phyloP scores from a whole-genome alignment of 2,113 vertebrate genomes.

The Zosterops hypoxanthus region DNA sequence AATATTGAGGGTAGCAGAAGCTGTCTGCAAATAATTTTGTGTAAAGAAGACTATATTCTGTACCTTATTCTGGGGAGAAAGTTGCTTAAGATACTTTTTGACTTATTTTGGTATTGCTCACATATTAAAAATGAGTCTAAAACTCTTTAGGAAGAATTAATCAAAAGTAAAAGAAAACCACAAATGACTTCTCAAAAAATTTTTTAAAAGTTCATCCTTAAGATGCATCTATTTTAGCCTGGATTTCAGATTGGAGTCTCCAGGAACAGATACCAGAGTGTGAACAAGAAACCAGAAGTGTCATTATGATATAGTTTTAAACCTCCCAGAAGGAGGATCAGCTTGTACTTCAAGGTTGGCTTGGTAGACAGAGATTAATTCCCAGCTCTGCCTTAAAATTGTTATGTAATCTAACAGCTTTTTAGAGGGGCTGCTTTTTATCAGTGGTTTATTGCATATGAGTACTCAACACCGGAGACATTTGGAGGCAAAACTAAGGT shows the following conservation, averaged over 20 bases:
- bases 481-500: not conserved
- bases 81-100: not conserved
- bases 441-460: not conserved
- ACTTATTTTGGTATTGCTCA: not conserved
- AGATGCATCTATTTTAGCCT: not conserved
- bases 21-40: rapidly evolving
- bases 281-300: not conserved
- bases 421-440: not conserved
- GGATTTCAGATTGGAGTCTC: not conserved
- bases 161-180: not conserved
- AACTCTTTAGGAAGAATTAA: not conserved
- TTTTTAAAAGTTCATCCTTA: not conserved
- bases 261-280: not conserved
- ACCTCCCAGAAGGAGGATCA: not conserved
- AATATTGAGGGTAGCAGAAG: not conserved
- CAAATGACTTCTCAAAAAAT: not conserved
- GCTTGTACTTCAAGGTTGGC: not conserved
- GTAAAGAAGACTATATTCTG: not conserved
- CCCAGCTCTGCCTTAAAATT: not conserved
- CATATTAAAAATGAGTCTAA: not conserved
- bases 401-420: not conserved
- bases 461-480: not conserved
- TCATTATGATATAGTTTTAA: not conserved
- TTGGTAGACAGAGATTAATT: not conserved
- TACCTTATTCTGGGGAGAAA: not conserved